phyloP scores from a whole-genome alignment of 2,113 vertebrate genomes.

The Scytalopus superciliaris region DNA sequence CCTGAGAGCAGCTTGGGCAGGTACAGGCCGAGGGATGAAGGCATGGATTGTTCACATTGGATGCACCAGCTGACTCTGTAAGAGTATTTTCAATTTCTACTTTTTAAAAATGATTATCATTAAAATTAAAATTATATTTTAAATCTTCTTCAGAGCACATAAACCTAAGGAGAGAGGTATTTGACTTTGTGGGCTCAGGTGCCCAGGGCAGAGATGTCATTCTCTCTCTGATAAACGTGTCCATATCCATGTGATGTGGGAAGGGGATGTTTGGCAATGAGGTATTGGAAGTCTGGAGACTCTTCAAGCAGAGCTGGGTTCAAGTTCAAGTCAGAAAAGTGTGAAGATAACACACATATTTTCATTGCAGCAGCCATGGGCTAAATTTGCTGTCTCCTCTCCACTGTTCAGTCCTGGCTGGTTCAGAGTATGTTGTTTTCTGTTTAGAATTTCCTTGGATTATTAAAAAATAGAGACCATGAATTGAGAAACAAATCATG shows the following conservation, averaged over 20 bases:
- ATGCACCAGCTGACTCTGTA: background rate
- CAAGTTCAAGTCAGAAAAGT: background rate
- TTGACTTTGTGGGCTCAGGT: background rate
- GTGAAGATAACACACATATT: background rate
- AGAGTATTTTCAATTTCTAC: background rate
- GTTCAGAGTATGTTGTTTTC: background rate
- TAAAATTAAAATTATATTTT: background rate
- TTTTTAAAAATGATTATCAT: background rate
- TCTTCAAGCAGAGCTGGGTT: background rate
- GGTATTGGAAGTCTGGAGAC: background rate
- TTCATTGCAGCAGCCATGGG: background rate
- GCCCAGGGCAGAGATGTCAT: background rate
- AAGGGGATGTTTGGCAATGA: background rate
- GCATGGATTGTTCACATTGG: background rate
- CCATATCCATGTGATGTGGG: fast-evolving
- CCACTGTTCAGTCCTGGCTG: background rate
- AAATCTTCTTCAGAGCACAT: background rate
- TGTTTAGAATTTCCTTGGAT: background rate
- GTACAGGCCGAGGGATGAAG: background rate
- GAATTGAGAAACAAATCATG: background rate
- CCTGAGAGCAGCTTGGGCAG: background rate
- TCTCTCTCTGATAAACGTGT: background rate
- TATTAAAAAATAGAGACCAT: background rate
- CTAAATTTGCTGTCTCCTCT: background rate
- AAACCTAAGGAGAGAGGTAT: background rate